A percentile compares a stretch with the other conserved stretches of the same genome.
phyloP scores from a whole-genome alignment of 2,888 invertebrate genomes.

The Nemurella pictetii region DNA sequence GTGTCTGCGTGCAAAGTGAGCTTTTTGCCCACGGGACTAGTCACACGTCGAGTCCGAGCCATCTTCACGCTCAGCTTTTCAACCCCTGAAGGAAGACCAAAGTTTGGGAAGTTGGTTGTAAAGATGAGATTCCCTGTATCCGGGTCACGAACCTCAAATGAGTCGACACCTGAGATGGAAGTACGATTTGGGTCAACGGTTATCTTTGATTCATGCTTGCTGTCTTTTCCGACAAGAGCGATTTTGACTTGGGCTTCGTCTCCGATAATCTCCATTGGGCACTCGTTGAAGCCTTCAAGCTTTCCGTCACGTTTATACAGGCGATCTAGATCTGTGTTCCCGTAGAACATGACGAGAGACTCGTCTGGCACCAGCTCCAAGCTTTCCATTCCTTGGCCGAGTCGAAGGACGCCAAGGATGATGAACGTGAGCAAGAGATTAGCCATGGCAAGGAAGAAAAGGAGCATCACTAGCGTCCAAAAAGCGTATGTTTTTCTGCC shows the following conservation, averaged over 20 bases:
- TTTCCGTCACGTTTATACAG: constrained; percentile 73
- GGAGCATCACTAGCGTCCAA: constrained; percentile 74
- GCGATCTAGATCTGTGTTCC: constrained; percentile 73
- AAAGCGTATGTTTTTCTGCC: constrained; percentile 69
- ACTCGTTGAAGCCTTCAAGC: constrained; percentile 61
- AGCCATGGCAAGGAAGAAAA: constrained; percentile 71
- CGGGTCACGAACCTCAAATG: constrained; percentile 71
- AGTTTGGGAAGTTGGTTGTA: constrained; percentile 72
- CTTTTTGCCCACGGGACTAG: constrained; percentile 71
- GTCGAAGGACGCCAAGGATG: constrained; percentile 75
- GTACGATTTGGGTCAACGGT: constrained; percentile 68
- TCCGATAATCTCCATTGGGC: constrained; percentile 57
- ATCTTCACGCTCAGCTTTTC: constrained; percentile 66
- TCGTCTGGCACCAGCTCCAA: constrained; percentile 78
- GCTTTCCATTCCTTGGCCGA: constrained; percentile 80
- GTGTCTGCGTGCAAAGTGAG: constrained; percentile 69
- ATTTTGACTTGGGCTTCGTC: constrained; percentile 52
- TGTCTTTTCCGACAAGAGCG: constrained; percentile 48
- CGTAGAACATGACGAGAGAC: constrained; percentile 76
- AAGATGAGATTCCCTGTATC: constrained; percentile 67
- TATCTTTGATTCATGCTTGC: constrained; percentile 48
- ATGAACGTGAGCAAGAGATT: constrained; percentile 80
- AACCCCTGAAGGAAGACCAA: constrained; percentile 70
- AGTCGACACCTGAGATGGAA: constrained; percentile 66
- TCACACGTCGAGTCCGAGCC: constrained; percentile 71